Evolutionary conservation across 2,113 vertebrate species (phyloP).

Genomic region (Corapipo altera): DNA sequence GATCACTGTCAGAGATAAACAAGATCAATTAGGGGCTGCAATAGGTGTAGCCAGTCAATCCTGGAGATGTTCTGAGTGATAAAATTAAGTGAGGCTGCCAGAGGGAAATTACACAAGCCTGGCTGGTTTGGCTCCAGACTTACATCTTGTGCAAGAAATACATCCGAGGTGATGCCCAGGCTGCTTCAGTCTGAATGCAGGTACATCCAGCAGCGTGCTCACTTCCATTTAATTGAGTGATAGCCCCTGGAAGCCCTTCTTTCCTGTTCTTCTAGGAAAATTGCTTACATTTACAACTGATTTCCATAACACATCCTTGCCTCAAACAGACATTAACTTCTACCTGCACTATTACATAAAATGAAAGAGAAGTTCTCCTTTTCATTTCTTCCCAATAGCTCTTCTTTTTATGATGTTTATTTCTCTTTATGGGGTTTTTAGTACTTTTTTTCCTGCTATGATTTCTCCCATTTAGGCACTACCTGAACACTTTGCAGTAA

Average conservation of each 20-base stretch:
- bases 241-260: not conserved
- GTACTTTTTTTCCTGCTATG: not conserved
- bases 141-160: not conserved
- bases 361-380: not conserved
- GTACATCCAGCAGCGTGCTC: not conserved
- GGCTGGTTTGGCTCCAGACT: not conserved
- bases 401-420: not conserved
- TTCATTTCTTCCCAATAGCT: not conserved
- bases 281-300: not conserved
- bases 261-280: not conserved
- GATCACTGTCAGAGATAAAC: not conserved
- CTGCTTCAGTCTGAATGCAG: accelerated
- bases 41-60: not conserved
- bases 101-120: not conserved
- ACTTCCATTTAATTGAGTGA: not conserved
- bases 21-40: not conserved
- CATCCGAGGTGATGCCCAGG: not conserved
- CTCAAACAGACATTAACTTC: not conserved
- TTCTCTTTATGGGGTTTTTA: not conserved
- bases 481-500: not conserved
- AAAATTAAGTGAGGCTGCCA: not conserved
- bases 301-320: not conserved
- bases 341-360: not conserved
- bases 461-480: not conserved
- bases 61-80: not conserved